Evolutionary conservation across 1,140 invertebrate species (phyloP), one percentile per base, ranked within the genome.

Genomic region (Probaryconus sp.): DNA sequence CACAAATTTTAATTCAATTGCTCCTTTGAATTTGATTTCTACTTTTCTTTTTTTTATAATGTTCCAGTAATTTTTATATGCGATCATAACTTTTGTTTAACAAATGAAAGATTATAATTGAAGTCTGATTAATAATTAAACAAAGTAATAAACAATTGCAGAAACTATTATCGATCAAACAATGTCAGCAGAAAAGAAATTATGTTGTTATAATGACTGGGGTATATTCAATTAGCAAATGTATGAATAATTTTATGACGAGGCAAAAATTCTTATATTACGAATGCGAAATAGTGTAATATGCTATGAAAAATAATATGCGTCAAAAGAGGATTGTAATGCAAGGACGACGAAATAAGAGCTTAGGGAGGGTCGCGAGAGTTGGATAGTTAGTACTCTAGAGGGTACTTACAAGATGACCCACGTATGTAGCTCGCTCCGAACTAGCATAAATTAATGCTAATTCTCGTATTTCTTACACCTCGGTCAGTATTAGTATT

Each of bases 391-490:
- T 63, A 72, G 68, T 64, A 72, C 58, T 72, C 69, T 26, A 31
- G 69, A 72, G 69, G 53, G 60, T 72, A 65, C 53, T 72, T 72
- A 72, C 53, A 65, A 72, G 53, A 72, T 72, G 60, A 72, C 60
- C 69, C 43, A 43, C 53, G 60, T 60, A 72, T 72, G 69, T 53
- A 50, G 53, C 37, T 31, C 13, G 31, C 35, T 65, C 35, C 14
- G 45, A 72, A 60, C 55, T 31, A 42, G 69, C 69, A 72, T 72
- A 65, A 72, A 72, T 72, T 72, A 72, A 72, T 65, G 69, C 47
- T 72, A 72, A 65, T 50, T 65, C 69, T 64, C 69, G 37, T 58
- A 64, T 53, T 65, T 72, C 69, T 65, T 65, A 70, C 38, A 17
- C 24, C 47, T 48, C 17, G 67, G 14, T 61, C 40, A 37, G 55